phyloP scores from a whole-genome alignment of 2,797 vertebrate species.

The Enteromius trimaculatus region DNA sequence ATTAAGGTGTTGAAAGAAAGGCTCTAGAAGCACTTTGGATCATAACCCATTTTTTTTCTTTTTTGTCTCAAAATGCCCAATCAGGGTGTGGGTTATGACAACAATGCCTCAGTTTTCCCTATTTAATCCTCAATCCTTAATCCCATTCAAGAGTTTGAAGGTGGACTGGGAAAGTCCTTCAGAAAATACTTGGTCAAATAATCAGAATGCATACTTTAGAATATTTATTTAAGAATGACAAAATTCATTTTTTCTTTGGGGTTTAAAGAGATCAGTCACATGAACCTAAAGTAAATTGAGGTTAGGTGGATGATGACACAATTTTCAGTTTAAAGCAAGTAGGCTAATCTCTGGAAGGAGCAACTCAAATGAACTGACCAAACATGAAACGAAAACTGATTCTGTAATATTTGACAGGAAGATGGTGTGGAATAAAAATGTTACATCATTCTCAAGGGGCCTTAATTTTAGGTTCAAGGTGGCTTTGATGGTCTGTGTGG shows the following conservation, averaged over 20 bases:
- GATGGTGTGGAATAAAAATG: slow-evolving; percentile 11
- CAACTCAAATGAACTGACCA: not conserved
- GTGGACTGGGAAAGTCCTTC: slow-evolving; percentile 8
- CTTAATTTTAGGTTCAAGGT: slow-evolving; percentile 31
- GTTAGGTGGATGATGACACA: slow-evolving; percentile 1
- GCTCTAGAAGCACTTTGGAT: not conserved
- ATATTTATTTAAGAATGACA: not conserved
- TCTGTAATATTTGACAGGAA: slow-evolving; percentile 20
- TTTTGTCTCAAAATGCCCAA: not conserved
- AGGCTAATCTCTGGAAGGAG: not conserved
- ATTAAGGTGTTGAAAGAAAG: not conserved
- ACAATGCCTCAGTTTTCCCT: not conserved
- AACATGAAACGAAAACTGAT: not conserved
- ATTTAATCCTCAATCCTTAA: slow-evolving; percentile 27
- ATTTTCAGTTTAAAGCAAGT: not conserved
- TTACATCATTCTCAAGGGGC: slow-evolving; percentile 7
- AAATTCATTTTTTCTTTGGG: slow-evolving; percentile 19
- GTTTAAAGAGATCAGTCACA: not conserved
- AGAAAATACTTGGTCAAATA: not conserved
- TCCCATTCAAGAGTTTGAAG: slow-evolving; percentile 6
- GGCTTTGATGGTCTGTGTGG: slow-evolving; percentile 41
- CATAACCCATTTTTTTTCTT: not conserved
- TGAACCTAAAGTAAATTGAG: not conserved
- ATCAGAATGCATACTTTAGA: slow-evolving; percentile 1
- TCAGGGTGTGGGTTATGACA: slow-evolving; percentile 3